Base-by-base conservation (phyloP, 2,888 invertebrate species). In the Lepidonotus clava region DNA sequence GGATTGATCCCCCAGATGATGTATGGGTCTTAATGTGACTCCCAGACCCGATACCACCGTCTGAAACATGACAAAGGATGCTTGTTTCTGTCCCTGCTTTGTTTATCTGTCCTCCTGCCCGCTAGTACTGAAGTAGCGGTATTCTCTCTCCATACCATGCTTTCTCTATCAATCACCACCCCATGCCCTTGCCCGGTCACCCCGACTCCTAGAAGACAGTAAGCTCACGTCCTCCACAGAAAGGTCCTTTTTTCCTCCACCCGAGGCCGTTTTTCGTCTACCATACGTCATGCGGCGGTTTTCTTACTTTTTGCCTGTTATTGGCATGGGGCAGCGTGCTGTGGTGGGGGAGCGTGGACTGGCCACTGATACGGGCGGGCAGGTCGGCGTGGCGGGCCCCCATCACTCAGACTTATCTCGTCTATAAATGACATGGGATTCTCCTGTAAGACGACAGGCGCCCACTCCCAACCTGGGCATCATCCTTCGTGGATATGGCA, bases 331-430 rank as follows among this genome's bases (percentile, higher is more conserved):
- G 51, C 11, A 51, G 51, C 51, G 51, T 18, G 46, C 8, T 46
- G 46, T 46, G 46, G 46, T 18, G 18, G 46, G 46, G 46, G 46
- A 18, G 8, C 11, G 1, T 61, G 24, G 24, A 24, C 61, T 61
- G 61, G 24, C 28, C 61, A 6, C 38, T 36, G 71, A 71, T 34
- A 36, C 18, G 71, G 71, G 24, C 71, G 71, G 14, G 40, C 21
- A 14, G 32, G 46, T 28, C 34, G 51, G 41, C n/a, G 28, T 80
- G 51, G 46, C 32, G 46, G 41, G 28, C 14, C 41, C n/a, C 41
- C 80, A 80, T 80, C 80, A 24, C 28, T 80, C 80, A 80, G 80
- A 1, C 34, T 46, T 80, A 80, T 80, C 80, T 80, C 28, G 80
- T n/a, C 80, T 46, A 80, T 80, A 80, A 80, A 41, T 34, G 80